Conservation (phyloP, 2,888 invertebrate genomes). For the Tillus elongatus region DNA sequence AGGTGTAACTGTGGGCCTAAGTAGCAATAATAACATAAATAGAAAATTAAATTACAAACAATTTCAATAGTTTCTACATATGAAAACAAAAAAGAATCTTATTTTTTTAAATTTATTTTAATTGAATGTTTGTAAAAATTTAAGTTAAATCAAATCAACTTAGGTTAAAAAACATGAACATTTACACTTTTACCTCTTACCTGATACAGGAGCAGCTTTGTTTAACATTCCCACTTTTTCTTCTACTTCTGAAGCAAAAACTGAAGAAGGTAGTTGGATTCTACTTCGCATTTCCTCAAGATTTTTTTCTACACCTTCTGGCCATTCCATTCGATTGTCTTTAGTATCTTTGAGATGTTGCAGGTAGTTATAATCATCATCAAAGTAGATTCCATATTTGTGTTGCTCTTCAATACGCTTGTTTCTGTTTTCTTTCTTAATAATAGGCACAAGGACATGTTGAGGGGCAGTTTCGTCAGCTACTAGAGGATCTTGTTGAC, state of each 20-base stretch:
- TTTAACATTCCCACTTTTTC: conserved; percentile 77
- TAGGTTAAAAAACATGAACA: too few relatives aligned
- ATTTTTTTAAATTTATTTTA: too few relatives aligned
- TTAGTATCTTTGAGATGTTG: conserved; percentile 72
- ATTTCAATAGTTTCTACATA: too few relatives aligned
- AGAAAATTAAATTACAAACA: too few relatives aligned
- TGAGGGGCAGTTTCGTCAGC: conserved; percentile 86
- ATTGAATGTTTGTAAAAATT: too few relatives aligned
- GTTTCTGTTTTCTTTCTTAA: conserved; percentile 34
- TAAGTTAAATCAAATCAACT: too few relatives aligned
- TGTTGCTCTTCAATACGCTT: conserved; percentile 61
- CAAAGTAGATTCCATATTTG: conserved; percentile 86
- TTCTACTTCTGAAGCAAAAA: conserved; percentile 49
- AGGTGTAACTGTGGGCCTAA: conserved; percentile 59
- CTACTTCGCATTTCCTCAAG: conserved; percentile 20
- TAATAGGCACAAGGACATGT: conserved; percentile 64
- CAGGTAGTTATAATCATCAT: conserved; percentile 92
- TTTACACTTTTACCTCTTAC: conserved; percentile 40
- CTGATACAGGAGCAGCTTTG: conserved; percentile 62
- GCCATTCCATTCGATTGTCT: conserved; percentile 48
- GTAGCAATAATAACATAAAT: too few relatives aligned
- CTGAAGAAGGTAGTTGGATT: conserved; percentile 27
- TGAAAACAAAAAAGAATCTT: too few relatives aligned
- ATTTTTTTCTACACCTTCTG: conserved; percentile 28
- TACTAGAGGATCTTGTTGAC: conserved; percentile 84